These are phyloP conservation scores for Atlantisia rogersi DNA, from an alignment of 2,113 vertebrate genomes.

Conservation along the genomic window DNA sequence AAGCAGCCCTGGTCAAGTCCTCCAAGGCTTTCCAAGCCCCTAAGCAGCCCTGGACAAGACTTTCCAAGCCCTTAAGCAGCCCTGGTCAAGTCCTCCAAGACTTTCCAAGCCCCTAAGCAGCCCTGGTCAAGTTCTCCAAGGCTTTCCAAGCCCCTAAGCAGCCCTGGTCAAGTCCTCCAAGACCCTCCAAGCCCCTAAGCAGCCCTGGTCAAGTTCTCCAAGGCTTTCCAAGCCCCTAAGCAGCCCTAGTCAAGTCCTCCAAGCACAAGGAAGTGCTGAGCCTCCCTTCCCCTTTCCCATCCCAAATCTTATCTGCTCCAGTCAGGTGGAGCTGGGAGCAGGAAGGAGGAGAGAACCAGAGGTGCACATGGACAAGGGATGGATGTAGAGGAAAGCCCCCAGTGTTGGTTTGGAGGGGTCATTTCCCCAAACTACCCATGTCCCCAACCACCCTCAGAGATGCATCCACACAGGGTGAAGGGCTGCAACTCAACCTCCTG, in stretches of 20 bases:
- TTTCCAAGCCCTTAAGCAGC: neutral
- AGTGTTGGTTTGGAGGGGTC: neutral
- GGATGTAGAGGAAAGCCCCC: neutral
- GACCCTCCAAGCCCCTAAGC: too few species aligned
- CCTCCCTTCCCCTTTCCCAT: neutral
- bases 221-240: neutral
- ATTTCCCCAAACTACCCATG: neutral
- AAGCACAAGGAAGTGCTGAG: neutral
- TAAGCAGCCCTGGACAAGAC: neutral
- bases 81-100: too few species aligned
- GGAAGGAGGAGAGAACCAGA: neutral
- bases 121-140: too few species aligned
- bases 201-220: too few species aligned
- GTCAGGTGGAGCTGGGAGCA: neutral
- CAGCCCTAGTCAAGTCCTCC: neutral
- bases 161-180: neutral
- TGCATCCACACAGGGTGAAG: neutral
- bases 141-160: neutral
- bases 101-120: neutral
- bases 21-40: neutral
- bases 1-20: neutral
- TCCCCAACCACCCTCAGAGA: rapidly evolving
- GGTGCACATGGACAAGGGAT: neutral
- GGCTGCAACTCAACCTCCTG: too few species aligned
- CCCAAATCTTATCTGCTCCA: neutral